Base-by-base conservation (phyloP, 2,888 invertebrate genomes). In the Diplazon laetatorius region DNA sequence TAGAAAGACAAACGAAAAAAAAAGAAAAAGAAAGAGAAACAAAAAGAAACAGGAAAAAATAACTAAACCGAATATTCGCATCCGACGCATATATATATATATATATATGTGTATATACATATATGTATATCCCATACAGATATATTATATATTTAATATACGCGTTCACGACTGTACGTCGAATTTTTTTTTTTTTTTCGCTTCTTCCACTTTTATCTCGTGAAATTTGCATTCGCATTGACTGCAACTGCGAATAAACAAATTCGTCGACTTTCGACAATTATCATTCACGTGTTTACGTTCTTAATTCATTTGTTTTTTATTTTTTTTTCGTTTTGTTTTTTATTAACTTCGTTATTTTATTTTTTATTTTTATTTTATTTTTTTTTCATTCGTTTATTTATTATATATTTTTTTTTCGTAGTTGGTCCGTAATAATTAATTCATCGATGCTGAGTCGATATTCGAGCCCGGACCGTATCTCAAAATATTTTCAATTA, bases 231-330 rank as follows among this genome's bases (percentile, higher is more conserved):
- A 30, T 39, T 59, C 59, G 39, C 59, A 39, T 6, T 20, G 35
- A 63, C 48, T 63, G 48, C 35, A 22, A 48, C 16, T 6, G 18
- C 46, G 35, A 35, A 35, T 48, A 18, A 22, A 39, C 10, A 16
- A 22, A 66, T 66, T 66, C 30, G 16, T 55, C 55, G 9, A 8
- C 30, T 35, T 16, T 14, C 14, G 35, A 35, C 30, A 55, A 55
- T 55, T 55, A 14, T 30, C 55, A 14, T 35, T 55, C 9, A 12
- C n/a, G n/a, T n/a, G n/a, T n/a, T n/a, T n/a, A n/a, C n/a, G n/a
- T n/a, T n/a, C n/a, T n/a, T n/a, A n/a, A n/a, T 5, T 55, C 9
- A 12, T 30, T 30, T n/a, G n/a, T 25, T 22, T 12, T 20, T 48
- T 3, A 5, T 1, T 50, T 22, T 22, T 50, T 22, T 12, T 50